A percentile compares a stretch with the other conserved stretches of the same genome.
These are phyloP conservation scores for Sebastolobus alascanus DNA, from an alignment of 2,797 vertebrate species.

Conservation along the genomic window DNA sequence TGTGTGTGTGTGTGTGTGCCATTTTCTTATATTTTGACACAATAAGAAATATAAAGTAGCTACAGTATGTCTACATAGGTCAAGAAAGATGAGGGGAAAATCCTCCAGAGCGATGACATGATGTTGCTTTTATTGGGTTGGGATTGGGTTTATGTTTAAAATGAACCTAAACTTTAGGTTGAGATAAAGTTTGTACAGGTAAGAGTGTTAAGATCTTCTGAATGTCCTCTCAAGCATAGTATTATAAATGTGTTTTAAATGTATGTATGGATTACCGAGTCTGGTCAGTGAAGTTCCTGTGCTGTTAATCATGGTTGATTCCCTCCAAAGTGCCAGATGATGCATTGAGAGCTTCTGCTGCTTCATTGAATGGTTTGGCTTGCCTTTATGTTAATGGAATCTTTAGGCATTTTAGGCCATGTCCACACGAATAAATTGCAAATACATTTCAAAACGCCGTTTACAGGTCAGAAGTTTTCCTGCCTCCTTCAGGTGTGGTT, in stretches of 20 bases:
- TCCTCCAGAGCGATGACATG: neutral
- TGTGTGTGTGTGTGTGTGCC: neutral
- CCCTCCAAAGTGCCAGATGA: neutral
- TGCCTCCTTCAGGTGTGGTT: neutral
- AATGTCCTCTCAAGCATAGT: neutral
- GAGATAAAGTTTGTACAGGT: no score
- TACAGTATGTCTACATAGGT: no score
- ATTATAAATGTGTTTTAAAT: neutral
- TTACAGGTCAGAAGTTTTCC: neutral
- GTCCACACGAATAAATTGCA: neutral
- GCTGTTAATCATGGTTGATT: neutral
- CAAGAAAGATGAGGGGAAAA: neutral
- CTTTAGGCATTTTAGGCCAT: neutral
- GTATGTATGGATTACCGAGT: neutral
- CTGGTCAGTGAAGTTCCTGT: neutral
- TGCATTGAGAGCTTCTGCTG: neutral
- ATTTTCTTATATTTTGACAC: neutral
- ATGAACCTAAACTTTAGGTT: no score
- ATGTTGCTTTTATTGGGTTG: neutral
- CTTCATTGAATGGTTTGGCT: neutral
- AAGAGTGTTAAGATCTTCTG: neutral
- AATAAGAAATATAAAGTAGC: no score
- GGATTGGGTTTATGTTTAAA: neutral
- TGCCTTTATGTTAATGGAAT: neutral
- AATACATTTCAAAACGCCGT: conserved; percentile 12